Base-by-base conservation (phyloP, 1,140 invertebrate genomes). In the Antheraea mylitta region DNA sequence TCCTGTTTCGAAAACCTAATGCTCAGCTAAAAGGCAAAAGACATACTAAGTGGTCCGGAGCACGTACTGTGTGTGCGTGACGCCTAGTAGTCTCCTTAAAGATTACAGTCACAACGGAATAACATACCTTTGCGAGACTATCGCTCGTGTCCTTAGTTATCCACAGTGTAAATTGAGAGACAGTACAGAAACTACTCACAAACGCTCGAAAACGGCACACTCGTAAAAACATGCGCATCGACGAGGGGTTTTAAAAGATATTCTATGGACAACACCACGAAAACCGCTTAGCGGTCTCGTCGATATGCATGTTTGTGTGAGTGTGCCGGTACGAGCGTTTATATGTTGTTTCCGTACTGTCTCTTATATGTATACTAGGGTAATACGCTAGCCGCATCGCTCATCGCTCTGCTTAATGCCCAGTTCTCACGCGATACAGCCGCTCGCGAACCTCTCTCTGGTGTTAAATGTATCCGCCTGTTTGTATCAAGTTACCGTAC, bases 381-480 rank as follows among this genome's bases (percentile, higher is more conserved):
- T 69, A 64, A 63, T 72, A 70, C 85, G 83, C 82, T 75, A 59
- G 53, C 58, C 62, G 70, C 72, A 72, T 73, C 79, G 77, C 77
- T 91, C 80, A 81, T 87, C 89, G 87, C 89, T 85, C 76, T 82
- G 83, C 87, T 84, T 82, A 85, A 85, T 85, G 85, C 82, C 60
- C 62, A 75, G 71, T 63, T 77, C 78, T 71, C 86, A 83, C 83
- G 85, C 87, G 73, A 87, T 74, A 75, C 79, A 66, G 79, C 82
- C 82, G 81, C 85, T 86, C 78, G 83, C 86, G 70, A 86, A 87
- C 81, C 85, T 85, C 83, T 83, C 79, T 74, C 64, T 82, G 83
- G 87, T 90, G 87, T 91, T 90, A 91, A 91, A 89, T 86, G 89
- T 89, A 90, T 89, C 84, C 86, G 82, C 79, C 85, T 79, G 78